Conservation (phyloP, 53 echinoderm and acorn worm species). For the Antedon mediterranea region DNA sequence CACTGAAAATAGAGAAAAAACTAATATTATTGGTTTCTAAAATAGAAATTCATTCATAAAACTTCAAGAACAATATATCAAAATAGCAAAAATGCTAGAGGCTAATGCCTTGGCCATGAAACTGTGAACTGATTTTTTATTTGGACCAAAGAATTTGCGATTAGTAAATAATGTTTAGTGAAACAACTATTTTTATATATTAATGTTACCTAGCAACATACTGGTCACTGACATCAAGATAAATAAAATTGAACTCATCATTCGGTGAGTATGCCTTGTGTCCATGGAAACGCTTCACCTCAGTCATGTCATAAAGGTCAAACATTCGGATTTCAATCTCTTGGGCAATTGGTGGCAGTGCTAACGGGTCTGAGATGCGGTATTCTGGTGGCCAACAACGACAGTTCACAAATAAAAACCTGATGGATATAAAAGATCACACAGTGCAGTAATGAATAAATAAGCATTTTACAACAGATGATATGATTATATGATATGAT, state of each 20-base stretch:
- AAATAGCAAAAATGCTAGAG: too few species aligned
- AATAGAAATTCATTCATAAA: too few species aligned
- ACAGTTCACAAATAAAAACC: slow-evolving; percentile 66
- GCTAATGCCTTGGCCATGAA: neutral
- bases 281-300: slow-evolving; percentile 57
- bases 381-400: slow-evolving; percentile 69
- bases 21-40: too few species aligned
- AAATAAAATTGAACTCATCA: slow-evolving; percentile 70
- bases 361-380: slow-evolving; percentile 47
- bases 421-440: slow-evolving; percentile 2
- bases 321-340: slow-evolving; percentile 68
- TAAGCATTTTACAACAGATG: too few species aligned
- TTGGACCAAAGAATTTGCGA: too few species aligned
- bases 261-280: slow-evolving; percentile 68
- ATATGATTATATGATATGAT: too few species aligned
- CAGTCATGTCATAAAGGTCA: slow-evolving; percentile 52
- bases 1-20: slow-evolving; percentile 21
- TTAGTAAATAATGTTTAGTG: too few species aligned
- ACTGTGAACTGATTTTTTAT: neutral
- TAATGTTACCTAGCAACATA: slow-evolving; percentile 61
- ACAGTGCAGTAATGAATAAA: too few species aligned
- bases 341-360: slow-evolving; percentile 68
- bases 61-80: too few species aligned
- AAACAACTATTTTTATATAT: neutral
- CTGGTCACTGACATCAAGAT: slow-evolving; percentile 53